Conservation (phyloP, 1,140 invertebrate genomes). For the Phenacoccus solenopsis region DNA sequence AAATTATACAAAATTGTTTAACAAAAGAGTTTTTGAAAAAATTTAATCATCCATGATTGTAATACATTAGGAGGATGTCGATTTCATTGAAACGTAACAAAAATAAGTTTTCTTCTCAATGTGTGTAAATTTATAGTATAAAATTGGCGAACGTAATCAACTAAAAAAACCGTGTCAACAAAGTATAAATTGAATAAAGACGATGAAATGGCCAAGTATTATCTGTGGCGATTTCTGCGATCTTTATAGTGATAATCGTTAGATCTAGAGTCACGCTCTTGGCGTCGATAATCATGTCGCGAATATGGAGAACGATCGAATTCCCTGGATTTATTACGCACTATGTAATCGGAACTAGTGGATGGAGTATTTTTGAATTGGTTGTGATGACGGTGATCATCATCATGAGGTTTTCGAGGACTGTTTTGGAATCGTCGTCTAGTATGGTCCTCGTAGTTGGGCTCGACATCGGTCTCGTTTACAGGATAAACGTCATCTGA, state of each 20-base stretch:
- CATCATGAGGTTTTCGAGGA: background rate
- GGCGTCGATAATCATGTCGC: background rate
- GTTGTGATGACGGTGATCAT: background rate
- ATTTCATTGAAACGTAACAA: no score
- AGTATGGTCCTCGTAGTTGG: background rate
- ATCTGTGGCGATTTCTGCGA: background rate
- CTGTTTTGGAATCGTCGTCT: background rate
- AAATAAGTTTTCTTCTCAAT: no score
- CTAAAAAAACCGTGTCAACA: no score
- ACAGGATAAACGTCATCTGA: no score
- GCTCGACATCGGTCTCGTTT: background rate
- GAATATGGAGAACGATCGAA: background rate
- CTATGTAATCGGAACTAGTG: background rate
- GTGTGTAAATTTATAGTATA: no score
- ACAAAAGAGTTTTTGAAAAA: no score
- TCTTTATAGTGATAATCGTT: background rate
- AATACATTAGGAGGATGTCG: no score
- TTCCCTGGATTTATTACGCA: background rate
- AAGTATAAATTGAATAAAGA: no score
- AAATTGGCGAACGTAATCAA: no score
- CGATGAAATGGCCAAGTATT: no score
- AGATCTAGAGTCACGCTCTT: background rate
- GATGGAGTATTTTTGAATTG: background rate
- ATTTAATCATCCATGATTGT: no score
- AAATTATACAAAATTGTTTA: constrained; percentile 14